Conservation (phyloP, 2,797 vertebrate species). For the Sylvilagus floridanus region DNA sequence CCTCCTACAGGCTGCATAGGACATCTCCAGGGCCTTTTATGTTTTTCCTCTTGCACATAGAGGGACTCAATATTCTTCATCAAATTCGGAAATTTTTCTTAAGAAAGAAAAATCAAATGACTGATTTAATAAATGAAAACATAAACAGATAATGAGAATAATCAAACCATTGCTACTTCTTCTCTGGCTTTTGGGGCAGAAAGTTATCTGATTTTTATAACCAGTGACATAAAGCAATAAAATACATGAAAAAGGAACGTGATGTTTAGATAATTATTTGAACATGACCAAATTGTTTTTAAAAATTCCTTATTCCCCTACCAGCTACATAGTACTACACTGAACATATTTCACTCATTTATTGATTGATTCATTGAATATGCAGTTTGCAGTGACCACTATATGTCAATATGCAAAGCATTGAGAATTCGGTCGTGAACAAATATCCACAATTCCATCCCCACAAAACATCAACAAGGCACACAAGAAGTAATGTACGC, state of each 20-base stretch:
- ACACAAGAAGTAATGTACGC: not conserved
- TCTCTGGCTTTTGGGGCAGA: not conserved
- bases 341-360: not conserved
- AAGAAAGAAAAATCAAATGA: conserved; percentile 4
- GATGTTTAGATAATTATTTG: not conserved
- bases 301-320: not conserved
- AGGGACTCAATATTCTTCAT: not conserved
- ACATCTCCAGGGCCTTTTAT: not conserved
- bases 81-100: not conserved
- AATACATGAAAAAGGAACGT: not conserved
- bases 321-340: not conserved
- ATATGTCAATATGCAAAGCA: not conserved
- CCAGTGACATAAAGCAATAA: not conserved
- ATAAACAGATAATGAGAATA: not conserved
- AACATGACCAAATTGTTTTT: not conserved
- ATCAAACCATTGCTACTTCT: not conserved
- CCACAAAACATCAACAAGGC: not conserved
- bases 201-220: not conserved
- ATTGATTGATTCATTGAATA: conserved; percentile 7
- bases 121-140: not conserved
- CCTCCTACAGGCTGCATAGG: not conserved
- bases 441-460: not conserved
- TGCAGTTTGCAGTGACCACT: not conserved
- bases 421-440: not conserved
- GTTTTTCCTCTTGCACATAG: not conserved